Conservation (phyloP, 2,113 vertebrate species). For the Cephalopholis sonnerati region DNA sequence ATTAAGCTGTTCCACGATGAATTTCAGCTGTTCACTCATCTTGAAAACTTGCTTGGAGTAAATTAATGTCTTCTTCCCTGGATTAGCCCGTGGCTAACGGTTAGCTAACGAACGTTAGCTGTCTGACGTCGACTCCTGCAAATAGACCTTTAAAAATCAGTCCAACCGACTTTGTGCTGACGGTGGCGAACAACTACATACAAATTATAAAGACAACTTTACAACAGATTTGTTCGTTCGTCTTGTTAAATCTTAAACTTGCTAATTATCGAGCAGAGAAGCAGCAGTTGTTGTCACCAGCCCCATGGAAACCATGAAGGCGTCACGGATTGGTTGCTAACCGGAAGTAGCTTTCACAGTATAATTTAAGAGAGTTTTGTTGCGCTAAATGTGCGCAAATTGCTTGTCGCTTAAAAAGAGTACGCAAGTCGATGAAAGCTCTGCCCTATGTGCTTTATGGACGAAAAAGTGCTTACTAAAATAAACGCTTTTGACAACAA, state of each 20-base stretch:
- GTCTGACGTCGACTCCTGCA: not conserved
- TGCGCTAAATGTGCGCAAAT: conserved; percentile 28
- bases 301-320: conserved; percentile 65
- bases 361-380: not conserved
- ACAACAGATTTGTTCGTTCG: not conserved
- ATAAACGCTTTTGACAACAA: accelerated
- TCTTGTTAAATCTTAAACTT: not conserved
- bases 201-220: not conserved
- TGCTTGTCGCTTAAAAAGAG: not conserved
- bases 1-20: conserved; percentile 95
- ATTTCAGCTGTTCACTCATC: conserved; percentile 97
- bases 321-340: conserved; percentile 77
- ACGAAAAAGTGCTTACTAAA: not conserved
- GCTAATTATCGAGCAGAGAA: not conserved
- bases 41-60: conserved; percentile 27
- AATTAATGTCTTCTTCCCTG: not conserved
- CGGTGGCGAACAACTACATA: accelerated
- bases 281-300: conserved; percentile 11
- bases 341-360: conserved; percentile 57
- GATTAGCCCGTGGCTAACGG: conserved; percentile 33
- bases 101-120: conserved; percentile 12
- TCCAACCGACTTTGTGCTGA: accelerated
- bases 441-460: not conserved
- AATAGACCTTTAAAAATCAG: not conserved
- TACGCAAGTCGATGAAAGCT: not conserved